Evolutionary conservation across 2,113 vertebrate species (phyloP).

Genomic region (Tauraco erythrolophus): DNA sequence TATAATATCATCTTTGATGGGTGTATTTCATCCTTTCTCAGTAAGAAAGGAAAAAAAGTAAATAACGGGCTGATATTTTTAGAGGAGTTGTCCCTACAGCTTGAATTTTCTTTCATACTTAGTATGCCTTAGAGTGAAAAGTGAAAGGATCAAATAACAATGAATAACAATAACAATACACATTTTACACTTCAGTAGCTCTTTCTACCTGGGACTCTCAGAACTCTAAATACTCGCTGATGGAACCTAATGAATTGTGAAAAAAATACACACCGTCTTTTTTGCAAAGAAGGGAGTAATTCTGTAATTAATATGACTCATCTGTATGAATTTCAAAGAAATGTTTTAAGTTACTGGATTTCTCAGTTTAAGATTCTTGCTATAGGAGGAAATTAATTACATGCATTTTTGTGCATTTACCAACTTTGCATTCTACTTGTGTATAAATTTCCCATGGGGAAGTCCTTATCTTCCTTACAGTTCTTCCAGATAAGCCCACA

Average conservation of each 20-base stretch:
- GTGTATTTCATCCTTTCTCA: background rate
- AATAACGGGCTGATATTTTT: background rate
- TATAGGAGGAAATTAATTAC: constrained; percentile 7
- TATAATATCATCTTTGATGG: background rate
- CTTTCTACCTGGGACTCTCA: background rate
- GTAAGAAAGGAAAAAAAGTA: background rate
- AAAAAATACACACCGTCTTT: constrained; percentile 6
- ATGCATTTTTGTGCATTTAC: background rate
- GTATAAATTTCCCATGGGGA: background rate
- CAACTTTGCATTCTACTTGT: constrained; percentile 3
- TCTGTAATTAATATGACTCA: constrained; percentile 56
- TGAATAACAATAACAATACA: background rate
- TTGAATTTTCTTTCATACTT: background rate
- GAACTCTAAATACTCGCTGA: background rate
- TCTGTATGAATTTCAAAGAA: constrained; percentile 24
- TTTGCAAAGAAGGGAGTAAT: background rate
- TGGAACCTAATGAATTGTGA: constrained; percentile 2
- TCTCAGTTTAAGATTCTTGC: constrained; percentile 21
- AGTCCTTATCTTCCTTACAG: background rate
- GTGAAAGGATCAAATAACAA: background rate
- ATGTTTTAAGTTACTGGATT: background rate
- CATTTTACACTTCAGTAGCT: background rate
- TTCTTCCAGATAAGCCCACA: background rate
- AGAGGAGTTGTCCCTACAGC: background rate
- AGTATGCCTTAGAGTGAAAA: background rate